These are phyloP conservation scores for Drosophila mayaguana DNA, from an alignment of 2,888 invertebrate genomes.

Conservation along the genomic window DNA sequence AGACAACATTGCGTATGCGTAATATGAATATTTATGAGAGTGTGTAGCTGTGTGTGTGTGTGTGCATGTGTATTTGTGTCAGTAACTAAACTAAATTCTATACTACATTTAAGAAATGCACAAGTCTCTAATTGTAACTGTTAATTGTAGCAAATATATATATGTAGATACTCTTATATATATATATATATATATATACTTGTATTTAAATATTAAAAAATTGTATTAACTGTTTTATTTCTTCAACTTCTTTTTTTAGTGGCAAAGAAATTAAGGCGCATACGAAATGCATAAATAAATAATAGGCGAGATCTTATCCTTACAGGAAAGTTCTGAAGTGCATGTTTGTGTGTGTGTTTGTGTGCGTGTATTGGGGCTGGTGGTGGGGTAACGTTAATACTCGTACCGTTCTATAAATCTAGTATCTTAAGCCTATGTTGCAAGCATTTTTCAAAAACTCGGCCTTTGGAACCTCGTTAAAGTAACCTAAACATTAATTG, in stretches of 20 bases:
- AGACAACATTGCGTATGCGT: conserved; percentile 69
- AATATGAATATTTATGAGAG: conserved; percentile 45
- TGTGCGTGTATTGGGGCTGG: conserved; percentile 14
- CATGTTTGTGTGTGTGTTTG: conserved; percentile 37
- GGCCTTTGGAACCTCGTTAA: conserved; percentile 34
- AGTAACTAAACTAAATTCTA: conserved; percentile 52
- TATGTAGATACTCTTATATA: conserved; percentile 21
- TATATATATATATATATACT: conserved; percentile 6
- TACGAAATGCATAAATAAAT: conserved; percentile 54
- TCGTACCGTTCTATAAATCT: conserved; percentile 53
- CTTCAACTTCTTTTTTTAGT: conserved; percentile 39
- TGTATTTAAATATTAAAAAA: conserved; percentile 32
- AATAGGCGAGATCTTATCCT: conserved; percentile 80
- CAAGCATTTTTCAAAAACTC: conserved; percentile 30
- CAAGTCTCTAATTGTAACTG: conserved; percentile 74
- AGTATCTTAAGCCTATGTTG: conserved; percentile 57
- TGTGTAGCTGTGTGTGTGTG: conserved; percentile 7
- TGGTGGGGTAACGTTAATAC: conserved; percentile 56
- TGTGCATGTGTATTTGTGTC: conserved; percentile 18
- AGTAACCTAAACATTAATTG: conserved; percentile 73
- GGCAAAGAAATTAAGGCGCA: conserved; percentile 70
- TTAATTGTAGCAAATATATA: conserved; percentile 37
- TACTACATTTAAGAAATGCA: conserved; percentile 81
- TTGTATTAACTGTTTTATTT: conserved; percentile 14
- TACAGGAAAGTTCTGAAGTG: conserved; percentile 77